Percentiles rank a stretch among this genome's conserved stretches.
phyloP scores from a whole-genome alignment of 2,797 vertebrate species.

The Darevskia nairensis region DNA sequence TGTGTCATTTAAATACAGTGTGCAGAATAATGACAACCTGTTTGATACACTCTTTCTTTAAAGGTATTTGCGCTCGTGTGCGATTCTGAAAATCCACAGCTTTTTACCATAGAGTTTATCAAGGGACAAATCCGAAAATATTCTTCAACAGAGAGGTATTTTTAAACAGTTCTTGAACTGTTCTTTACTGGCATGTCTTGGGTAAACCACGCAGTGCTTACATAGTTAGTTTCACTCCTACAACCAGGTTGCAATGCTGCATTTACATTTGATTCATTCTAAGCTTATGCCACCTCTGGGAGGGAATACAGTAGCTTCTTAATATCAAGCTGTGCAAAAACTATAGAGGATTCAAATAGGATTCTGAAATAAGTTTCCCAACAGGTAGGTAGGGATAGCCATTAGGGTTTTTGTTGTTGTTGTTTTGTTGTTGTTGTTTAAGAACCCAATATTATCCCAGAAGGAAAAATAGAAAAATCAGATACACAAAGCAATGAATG shows the following conservation, averaged over 20 bases:
- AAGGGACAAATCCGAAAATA: slow-evolving; percentile 96
- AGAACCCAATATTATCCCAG: neutral
- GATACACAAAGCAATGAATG: neutral
- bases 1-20: neutral
- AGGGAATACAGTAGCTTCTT: neutral
- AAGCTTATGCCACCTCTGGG: neutral
- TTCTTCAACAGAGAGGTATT: slow-evolving; percentile 96
- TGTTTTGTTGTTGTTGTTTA: neutral
- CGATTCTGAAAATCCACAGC: slow-evolving; percentile 95
- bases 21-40: neutral
- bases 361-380: neutral
- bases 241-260: neutral
- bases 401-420: neutral
- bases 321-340: neutral
- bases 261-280: slow-evolving; percentile 1
- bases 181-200: neutral
- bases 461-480: neutral
- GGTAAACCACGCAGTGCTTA: neutral
- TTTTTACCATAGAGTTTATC: slow-evolving; percentile 97
- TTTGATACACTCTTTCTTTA: slow-evolving; percentile 51
- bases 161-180: slow-evolving; percentile 13
- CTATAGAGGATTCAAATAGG: neutral
- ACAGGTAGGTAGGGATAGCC: neutral
- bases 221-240: neutral
- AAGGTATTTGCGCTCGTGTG: slow-evolving; percentile 98